Percentiles rank a stretch among this genome's conserved stretches.
Evolutionary conservation across 2,888 invertebrate species (phyloP).

Genomic region (Notodonta dromedarius): DNA sequence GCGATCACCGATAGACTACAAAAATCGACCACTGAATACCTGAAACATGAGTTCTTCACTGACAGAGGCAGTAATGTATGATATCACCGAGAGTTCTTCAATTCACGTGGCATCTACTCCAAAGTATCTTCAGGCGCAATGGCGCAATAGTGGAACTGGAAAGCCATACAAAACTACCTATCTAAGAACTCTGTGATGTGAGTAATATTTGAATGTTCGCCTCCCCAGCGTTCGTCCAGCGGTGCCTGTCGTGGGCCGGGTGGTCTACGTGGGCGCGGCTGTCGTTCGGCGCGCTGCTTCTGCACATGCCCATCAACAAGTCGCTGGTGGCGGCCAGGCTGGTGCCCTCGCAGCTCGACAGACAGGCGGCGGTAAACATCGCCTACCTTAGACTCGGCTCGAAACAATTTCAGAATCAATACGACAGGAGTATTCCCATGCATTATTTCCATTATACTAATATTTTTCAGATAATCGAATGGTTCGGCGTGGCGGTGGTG

Average conservation of each 20-base stretch:
- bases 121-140: no score
- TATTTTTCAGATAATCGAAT: slow-evolving; percentile 60
- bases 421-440: no score
- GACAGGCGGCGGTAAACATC: slow-evolving; percentile 52
- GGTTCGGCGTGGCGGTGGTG: slow-evolving; percentile 69
- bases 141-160: no score
- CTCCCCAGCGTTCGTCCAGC: slow-evolving; percentile 57
- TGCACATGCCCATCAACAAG: slow-evolving; percentile 77
- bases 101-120: no score
- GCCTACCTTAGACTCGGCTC: neutral
- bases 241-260: slow-evolving; percentile 59
- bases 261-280: slow-evolving; percentile 69
- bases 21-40: neutral
- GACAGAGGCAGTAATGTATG: no score
- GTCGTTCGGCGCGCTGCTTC: slow-evolving; percentile 74
- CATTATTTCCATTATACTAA: no score
- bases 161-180: neutral
- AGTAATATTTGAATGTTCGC: no score
- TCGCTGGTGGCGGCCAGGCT: slow-evolving; percentile 60
- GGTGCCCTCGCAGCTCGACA: slow-evolving; percentile 58
- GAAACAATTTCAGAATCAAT: no score
- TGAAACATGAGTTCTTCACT: no score
- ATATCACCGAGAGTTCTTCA: no score
- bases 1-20: slow-evolving; percentile 22
- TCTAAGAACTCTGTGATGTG: neutral